Evolutionary conservation across 2,113 vertebrate species (phyloP), one percentile per base, ranked within the genome.

Genomic region (Tragelaphus strepsiceros): DNA sequence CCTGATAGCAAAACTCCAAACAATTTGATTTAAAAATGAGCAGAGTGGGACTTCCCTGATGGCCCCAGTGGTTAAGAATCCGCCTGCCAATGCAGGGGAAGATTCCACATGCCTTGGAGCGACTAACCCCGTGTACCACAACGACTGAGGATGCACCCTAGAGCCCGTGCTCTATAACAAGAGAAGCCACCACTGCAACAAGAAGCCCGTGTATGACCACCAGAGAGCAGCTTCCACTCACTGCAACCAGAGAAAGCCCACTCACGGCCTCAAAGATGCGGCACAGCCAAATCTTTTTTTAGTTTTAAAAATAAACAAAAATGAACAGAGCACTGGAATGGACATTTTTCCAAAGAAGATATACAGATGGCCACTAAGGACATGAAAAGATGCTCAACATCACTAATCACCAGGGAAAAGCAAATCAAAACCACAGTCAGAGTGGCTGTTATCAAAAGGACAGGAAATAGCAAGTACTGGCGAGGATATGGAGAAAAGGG

Each of bases 121-220:
- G 6, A 39, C n/a, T 22, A 71, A 74, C 19, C 67, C 10, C 6
- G 10, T 22, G n/a, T 0, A 35, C n/a, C 67, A 39, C 19, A 6
- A 12, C 0, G n/a, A 22, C 67, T 3, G n/a, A 74, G n/a, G n/a
- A 5, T 6, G 67, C 10, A 11, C 67, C 6, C n/a, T 22, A 22
- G n/a, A 39, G 19, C 19, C n/a, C 5, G 0, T 24, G 67, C 67
- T 74, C 10, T 12, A 1, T 35, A 39, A 6, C 67, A 13, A 1
- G n/a, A 35, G 35, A 39, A 3, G n/a, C 35, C 1, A 1, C 19
- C 35, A 1, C 35, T 1, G 5, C 2, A 1, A 22, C 3, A 11
- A 74, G 67, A 13, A 39, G 67, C 67, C 67, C 19, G 10, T 0
- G 67, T 1, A 6, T 2, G 1, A 13, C 35, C 21, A 1, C 67